Base-by-base conservation (phyloP, 2,888 invertebrate genomes). In the Drosophila silvestris region DNA sequence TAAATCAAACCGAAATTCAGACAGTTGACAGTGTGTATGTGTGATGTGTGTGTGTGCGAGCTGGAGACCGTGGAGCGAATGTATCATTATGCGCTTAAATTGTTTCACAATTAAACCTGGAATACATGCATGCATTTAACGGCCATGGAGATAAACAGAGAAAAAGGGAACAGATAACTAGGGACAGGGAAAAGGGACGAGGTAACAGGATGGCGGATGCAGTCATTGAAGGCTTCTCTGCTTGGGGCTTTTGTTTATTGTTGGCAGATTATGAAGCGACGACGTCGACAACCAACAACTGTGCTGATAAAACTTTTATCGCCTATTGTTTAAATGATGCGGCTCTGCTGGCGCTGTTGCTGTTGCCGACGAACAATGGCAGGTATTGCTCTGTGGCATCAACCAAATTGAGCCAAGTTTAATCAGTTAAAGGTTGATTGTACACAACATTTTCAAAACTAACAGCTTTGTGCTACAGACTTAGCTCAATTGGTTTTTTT, bases 21-120 rank as follows among this genome's bases (percentile, higher is more conserved):
- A 56, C 68, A 66, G 73, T 60, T 59, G n/a, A 33, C 7, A 1
- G 5, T 28, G 47, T 52, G 5, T 22, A n/a, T 41, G 41, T 1
- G 9, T 35, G 39, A 19, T 5, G 41, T 10, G 6, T 33, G 47
- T 52, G 6, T 22, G 41, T n/a, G 41, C 2, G n/a, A 10, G 10
- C 10, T 10, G n/a, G 1, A 5, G 37, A 81, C 67, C 65, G 67
- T 72, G 72, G 60, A 52, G 63, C 67, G 64, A 60, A 66, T 72
- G 52, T 53, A 69, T 79, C 51, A 86, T 85, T 79, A 82, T 81
- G 72, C 75, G 79, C 84, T 85, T 76, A 86, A 85, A 85, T 81
- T 84, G 85, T 83, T 81, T 77, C 76, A 80, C 83, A 86, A 84
- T 83, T 85, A 85, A 82, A 73, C 73, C 74, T 28, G 68, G 68